These are phyloP conservation scores for Neoarius graeffei DNA, from an alignment of 2,113 vertebrate genomes.

Conservation along the genomic window DNA sequence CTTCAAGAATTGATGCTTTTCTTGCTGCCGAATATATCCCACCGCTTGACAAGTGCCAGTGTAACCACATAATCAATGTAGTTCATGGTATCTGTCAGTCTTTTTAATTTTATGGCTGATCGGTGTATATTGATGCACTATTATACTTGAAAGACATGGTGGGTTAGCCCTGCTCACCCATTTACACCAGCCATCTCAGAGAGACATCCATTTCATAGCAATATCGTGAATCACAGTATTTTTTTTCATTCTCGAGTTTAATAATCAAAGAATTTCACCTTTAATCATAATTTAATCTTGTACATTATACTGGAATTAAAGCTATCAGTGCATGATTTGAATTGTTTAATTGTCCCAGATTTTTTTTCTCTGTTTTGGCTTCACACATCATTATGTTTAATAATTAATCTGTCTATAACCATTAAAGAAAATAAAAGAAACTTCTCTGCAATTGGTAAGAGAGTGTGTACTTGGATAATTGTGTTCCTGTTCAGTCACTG, in stretches of 20 bases:
- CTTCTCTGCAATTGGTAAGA: not conserved
- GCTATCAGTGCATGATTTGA: not conserved
- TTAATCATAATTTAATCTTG: not conserved
- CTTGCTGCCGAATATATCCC: too few species aligned
- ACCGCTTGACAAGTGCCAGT: too few species aligned
- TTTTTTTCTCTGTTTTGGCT: not conserved
- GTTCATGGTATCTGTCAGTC: too few species aligned
- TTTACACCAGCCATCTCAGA: not conserved
- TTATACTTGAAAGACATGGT: not conserved
- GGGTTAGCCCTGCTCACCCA: not conserved
- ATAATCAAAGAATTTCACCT: not conserved
- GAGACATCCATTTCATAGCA: not conserved
- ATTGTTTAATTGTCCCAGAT: not conserved
- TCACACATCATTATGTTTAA: not conserved
- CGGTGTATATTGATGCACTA: too few species aligned
- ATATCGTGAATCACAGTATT: not conserved
- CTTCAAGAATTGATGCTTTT: too few species aligned
- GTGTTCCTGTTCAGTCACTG: not conserved
- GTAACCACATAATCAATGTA: too few species aligned
- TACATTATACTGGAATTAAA: not conserved
- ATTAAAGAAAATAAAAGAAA: not conserved
- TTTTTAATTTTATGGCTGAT: too few species aligned
- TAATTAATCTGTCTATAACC: not conserved
- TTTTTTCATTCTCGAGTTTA: not conserved
- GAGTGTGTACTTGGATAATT: not conserved